phyloP scores from a whole-genome alignment of 1,140 invertebrate species.

The Drosophila ficusphila region DNA sequence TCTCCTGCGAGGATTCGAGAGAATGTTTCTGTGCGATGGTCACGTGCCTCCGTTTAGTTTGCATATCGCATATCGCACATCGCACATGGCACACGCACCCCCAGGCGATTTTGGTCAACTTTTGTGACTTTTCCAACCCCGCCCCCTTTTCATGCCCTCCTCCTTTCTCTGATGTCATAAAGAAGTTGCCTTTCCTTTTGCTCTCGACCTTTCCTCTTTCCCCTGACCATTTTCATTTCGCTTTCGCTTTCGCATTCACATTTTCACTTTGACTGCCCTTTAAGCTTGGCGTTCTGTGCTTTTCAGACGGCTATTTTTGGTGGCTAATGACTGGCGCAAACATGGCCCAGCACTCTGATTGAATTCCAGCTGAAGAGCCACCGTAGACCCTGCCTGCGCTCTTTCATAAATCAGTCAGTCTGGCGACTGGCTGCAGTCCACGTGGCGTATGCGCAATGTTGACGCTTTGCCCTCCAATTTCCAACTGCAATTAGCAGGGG shows the following conservation, averaged over 20 bases:
- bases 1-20: background rate
- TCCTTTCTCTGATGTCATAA: conserved; percentile 45
- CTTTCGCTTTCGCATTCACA: background rate
- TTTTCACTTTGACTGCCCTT: background rate
- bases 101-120: conserved; percentile 24
- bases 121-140: conserved; percentile 3
- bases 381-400: background rate
- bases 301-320: conserved; percentile 11
- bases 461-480: conserved; percentile 21
- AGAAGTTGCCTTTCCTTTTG: conserved; percentile 11
- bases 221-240: background rate
- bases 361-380: conserved; percentile 8
- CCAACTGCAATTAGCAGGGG: conserved; percentile 58
- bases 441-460: conserved; percentile 67
- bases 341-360: conserved; percentile 25
- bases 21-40: conserved; percentile 32
- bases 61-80: conserved; percentile 51
- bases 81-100: conserved; percentile 37
- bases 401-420: conserved; percentile 32
- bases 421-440: conserved; percentile 47
- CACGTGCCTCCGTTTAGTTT: conserved; percentile 58
- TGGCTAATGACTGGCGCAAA: conserved; percentile 30
- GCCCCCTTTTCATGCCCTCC: no score
- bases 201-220: conserved; percentile 7
- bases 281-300: background rate